Evolutionary conservation across 2,888 invertebrate species (phyloP).

Genomic region (Stenolophus ochropezus): DNA sequence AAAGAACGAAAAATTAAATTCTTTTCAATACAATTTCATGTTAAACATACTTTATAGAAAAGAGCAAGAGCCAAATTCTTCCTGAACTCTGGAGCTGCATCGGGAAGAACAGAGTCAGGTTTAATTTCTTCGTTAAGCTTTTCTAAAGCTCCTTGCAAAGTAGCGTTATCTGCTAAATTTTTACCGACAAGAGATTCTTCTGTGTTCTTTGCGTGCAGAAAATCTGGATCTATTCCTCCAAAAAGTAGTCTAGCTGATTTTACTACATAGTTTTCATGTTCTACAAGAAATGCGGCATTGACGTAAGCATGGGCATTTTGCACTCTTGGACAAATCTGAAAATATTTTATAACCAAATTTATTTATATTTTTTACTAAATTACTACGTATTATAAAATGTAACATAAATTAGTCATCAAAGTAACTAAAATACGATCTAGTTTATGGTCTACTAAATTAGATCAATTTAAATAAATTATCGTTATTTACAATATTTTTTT

Average conservation of each 20-base stretch:
- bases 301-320: slow-evolving; percentile 85
- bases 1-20: too few species aligned
- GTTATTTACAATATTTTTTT: not conserved
- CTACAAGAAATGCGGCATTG: slow-evolving; percentile 82
- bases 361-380: too few species aligned
- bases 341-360: too few species aligned
- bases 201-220: slow-evolving; percentile 74
- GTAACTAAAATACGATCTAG: too few species aligned
- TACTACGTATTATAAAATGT: too few species aligned
- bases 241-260: slow-evolving; percentile 77
- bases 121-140: slow-evolving; percentile 76
- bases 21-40: too few species aligned
- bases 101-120: slow-evolving; percentile 78
- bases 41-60: slow-evolving; percentile 82
- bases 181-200: slow-evolving; percentile 73
- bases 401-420: too few species aligned
- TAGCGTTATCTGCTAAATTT: slow-evolving; percentile 69
- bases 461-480: too few species aligned
- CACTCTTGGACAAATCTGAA: slow-evolving; percentile 81
- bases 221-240: slow-evolving; percentile 77
- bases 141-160: slow-evolving; percentile 72
- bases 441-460: too few species aligned
- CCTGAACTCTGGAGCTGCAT: slow-evolving; percentile 81
- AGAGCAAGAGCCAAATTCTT: slow-evolving; percentile 82
- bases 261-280: slow-evolving; percentile 74